Base-by-base conservation (phyloP, 92 coral and sea anemone species). In the Chrysogorgia sp. region DNA sequence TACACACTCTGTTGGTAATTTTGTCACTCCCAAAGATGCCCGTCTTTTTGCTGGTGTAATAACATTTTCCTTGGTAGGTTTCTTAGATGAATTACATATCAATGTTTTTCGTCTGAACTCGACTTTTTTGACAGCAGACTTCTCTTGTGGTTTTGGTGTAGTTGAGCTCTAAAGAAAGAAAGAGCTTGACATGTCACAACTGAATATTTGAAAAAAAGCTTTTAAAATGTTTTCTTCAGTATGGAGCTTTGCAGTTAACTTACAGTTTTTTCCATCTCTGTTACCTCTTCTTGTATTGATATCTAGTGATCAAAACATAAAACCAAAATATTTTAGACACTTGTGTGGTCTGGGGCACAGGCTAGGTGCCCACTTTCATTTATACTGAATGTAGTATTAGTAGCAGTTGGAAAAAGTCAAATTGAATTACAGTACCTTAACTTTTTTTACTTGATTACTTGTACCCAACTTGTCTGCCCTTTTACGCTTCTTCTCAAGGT, bases 401-500 rank as follows among this genome's bases (percentile, higher is more conserved):
- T n/a, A n/a, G n/a, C n/a, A n/a, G n/a, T n/a, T n/a, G n/a, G n/a
- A n/a, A n/a, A n/a, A n/a, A n/a, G n/a, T n/a, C n/a, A n/a, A n/a
- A n/a, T n/a, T 37, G 43, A 4, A 37, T 37, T 47, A 7, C n/a
- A 2, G 13, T 19, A 94, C 98, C 92, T 91, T 94, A 15, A 93
- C 92, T 75, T 85, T 91, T 59, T 91, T 94, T 13, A 74, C 86
- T 26, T 82, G 75, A 15, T 12, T 4, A 43, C 9, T 8, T 67
- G 79, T 82, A 63, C 84, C 81, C 34, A 94, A 78, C 2, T 84
- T 58, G 48, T 89, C 92, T 53, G 91, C 85, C 40, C 98, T 67
- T 76, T 94, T 94, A 30, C 97, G 79, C 45, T 94, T 94, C 68
- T 94, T 94, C 71, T 81, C 92, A 75, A 91, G 56, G 77, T 94